Conservation (phyloP, 1,140 invertebrate species). For the Brachystomella parvula region DNA sequence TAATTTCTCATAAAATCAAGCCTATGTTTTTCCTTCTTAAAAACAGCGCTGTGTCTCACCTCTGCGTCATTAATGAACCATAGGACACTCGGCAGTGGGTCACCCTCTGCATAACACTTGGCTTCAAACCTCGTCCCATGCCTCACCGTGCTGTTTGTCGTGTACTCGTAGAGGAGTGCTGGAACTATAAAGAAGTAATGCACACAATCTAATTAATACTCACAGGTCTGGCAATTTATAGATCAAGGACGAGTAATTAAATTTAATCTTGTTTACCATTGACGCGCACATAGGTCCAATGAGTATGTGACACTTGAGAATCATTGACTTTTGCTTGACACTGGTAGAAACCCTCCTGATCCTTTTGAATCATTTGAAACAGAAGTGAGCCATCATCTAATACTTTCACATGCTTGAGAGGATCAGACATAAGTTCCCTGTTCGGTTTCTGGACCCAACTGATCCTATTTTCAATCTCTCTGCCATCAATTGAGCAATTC, state of each 20-base stretch:
- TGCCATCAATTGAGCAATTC: slow-evolving; percentile 24
- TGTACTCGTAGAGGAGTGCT: slow-evolving; percentile 27
- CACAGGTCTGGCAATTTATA: not conserved
- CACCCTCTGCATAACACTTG: slow-evolving; percentile 32
- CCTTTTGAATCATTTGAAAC: slow-evolving; percentile 25
- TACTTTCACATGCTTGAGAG: slow-evolving; percentile 24
- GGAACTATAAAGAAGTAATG: slow-evolving; percentile 28
- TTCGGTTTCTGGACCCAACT: slow-evolving; percentile 31
- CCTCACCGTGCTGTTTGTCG: slow-evolving; percentile 30
- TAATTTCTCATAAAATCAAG: slow-evolving; percentile 11
- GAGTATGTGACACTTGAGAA: slow-evolving; percentile 23
- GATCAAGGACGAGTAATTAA: not conserved
- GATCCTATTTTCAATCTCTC: not conserved
- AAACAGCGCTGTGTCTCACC: slow-evolving; percentile 12
- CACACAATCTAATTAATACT: slow-evolving; percentile 1
- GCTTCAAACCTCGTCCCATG: slow-evolving; percentile 36
- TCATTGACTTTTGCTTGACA: slow-evolving; percentile 31
- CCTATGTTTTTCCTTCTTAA: not conserved
- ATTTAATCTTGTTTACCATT: slow-evolving; percentile 23
- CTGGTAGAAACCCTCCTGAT: slow-evolving; percentile 36
- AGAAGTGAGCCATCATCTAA: slow-evolving; percentile 26
- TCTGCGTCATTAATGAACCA: slow-evolving; percentile 32
- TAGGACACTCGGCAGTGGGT: slow-evolving; percentile 32
- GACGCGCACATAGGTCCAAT: slow-evolving; percentile 35
- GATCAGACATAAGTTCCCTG: slow-evolving; percentile 20